Conservation (phyloP, 2,797 vertebrate species). For the Enteromius paludinosus region DNA sequence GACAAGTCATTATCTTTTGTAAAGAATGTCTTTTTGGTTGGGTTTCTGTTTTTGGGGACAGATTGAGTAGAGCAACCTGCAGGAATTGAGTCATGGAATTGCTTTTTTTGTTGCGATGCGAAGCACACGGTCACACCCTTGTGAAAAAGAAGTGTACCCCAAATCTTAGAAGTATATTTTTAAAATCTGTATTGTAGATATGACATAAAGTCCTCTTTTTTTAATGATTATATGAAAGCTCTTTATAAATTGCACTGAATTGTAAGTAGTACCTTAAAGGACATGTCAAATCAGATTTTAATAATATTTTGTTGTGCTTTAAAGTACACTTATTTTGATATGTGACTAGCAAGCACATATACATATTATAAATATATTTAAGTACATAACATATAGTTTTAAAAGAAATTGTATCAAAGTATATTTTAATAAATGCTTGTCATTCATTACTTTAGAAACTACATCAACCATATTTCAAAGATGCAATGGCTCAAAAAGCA, state of each 20-base stretch:
- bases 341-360: background rate
- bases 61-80: constrained; percentile 71
- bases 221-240: background rate
- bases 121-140: constrained; percentile 43
- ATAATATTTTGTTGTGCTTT: background rate
- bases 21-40: constrained; percentile 51
- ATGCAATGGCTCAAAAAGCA: background rate
- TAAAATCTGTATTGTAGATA: background rate
- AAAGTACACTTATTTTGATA: background rate
- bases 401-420: background rate
- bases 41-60: constrained; percentile 56
- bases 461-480: background rate
- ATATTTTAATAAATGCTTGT: background rate
- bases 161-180: background rate
- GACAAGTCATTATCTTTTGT: constrained; percentile 55
- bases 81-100: constrained; percentile 81
- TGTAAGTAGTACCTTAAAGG: background rate
- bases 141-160: constrained; percentile 16
- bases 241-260: background rate
- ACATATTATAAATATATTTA: background rate
- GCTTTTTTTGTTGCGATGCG: constrained; percentile 61
- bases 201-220: background rate
- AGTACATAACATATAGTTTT: background rate
- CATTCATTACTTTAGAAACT: background rate
- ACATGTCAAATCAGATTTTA: background rate